Percentiles rank a stretch among this genome's conserved stretches.
Evolutionary conservation across 2,888 invertebrate genomes (phyloP).

Genomic region (Galerucella calmariensis): DNA sequence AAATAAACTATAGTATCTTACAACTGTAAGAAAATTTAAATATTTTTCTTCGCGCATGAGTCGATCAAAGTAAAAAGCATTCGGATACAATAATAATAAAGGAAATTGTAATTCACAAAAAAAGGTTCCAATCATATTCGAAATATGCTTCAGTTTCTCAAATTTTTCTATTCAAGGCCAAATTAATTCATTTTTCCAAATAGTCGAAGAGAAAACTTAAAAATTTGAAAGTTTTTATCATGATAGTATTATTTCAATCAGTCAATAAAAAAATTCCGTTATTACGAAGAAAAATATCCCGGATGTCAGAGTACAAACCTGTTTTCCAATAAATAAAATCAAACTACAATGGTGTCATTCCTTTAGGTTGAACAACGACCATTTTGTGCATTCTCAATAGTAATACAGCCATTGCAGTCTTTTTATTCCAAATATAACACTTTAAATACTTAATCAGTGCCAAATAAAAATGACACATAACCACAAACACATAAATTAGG

Average conservation of each 20-base stretch:
- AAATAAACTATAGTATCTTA: not conserved
- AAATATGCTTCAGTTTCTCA: no score
- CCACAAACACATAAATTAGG: not conserved
- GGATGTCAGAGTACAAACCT: not conserved
- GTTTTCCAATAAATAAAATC: conserved; percentile 6
- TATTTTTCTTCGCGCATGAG: not conserved
- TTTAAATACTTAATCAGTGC: not conserved
- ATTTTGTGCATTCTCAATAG: conserved; percentile 16
- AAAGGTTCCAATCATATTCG: not conserved
- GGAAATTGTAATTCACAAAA: not conserved
- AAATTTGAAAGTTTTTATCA: not conserved
- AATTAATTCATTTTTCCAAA: no score
- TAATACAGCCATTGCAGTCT: conserved; percentile 23
- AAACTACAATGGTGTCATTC: conserved; percentile 18
- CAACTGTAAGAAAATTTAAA: not conserved
- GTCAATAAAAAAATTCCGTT: not conserved
- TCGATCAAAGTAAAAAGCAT: not conserved
- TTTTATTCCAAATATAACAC: conserved; percentile 19
- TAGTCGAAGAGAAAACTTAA: no score
- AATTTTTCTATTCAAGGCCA: no score
- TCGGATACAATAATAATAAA: not conserved
- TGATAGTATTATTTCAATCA: not conserved
- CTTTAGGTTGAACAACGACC: conserved; percentile 13
- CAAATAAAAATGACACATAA: not conserved
- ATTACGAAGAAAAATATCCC: conserved; percentile 10